Evolutionary conservation across 1,140 invertebrate genomes (phyloP), one percentile per base, ranked within the genome.

Genomic region (Drosophila carrolli): DNA sequence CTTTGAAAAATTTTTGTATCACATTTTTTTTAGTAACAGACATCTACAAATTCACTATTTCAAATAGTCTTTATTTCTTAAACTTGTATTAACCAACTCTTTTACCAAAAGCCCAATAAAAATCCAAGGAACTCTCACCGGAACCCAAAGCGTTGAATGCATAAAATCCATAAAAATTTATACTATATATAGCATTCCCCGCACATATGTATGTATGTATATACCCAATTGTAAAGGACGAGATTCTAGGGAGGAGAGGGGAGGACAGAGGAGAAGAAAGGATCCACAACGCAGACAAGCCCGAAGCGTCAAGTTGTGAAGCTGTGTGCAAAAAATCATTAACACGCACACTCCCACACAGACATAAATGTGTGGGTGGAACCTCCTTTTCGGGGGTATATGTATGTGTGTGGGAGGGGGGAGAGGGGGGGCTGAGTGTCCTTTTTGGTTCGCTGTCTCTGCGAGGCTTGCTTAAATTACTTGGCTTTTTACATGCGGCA

Each of bases 301-400:
- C 75, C 58, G 67, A 86, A 67, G 86, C 86, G 82, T 88, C 83
- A 88, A 88, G 79, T 89, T 88, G 83, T 88, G 83, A 88, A 88
- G 83, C 78, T 86, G 82, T 91, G 89, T 91, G 83, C 76, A 90
- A 91, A 91, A 91, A 91, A 91, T 91, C 89, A 91, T 91, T 91
- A 91, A 91, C 89, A 91, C 89, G 84, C 84, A 81, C 83, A 84
- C 77, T 67, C 61, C 75, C 82, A 84, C 59, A 58, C 70, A 80
- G 10, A 47, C 70, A 53, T 41, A 65, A 27, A 60, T 29, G 62
- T 19, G 47, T 41, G 47, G 61, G 53, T 32, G 14, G 56, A 54
- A 19, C 32, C 50, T 65, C 66, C 38, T 27, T n/a, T 41, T 56
- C 3, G 19, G 47, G 47, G 13, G 27, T 29, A 32, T 13, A 27